Evolutionary conservation across 2,797 vertebrate species (phyloP).

Genomic region (Aulostomus chinensis): DNA sequence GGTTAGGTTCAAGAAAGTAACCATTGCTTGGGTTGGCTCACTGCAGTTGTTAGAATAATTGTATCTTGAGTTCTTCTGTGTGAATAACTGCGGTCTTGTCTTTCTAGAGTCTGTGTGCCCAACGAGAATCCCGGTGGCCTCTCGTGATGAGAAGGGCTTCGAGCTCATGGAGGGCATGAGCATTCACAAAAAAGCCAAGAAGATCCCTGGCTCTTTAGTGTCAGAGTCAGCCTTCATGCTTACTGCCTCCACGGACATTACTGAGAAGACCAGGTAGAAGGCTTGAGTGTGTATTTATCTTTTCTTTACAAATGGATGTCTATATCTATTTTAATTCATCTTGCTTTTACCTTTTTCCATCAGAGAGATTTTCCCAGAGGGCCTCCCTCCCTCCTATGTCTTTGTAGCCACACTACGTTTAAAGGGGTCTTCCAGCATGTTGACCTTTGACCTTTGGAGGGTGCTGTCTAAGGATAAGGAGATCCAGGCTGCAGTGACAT

Average conservation of each 20-base stretch:
- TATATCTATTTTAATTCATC: too few relatives aligned
- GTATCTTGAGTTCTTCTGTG: too few relatives aligned
- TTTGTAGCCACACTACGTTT: slow-evolving; percentile 83
- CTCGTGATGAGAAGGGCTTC: slow-evolving; percentile 85
- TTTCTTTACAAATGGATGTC: too few relatives aligned
- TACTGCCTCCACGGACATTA: slow-evolving; percentile 68
- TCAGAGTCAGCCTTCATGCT: slow-evolving; percentile 76
- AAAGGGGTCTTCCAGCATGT: slow-evolving; percentile 50
- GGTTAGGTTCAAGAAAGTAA: too few relatives aligned
- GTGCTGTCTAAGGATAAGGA: slow-evolving; percentile 76
- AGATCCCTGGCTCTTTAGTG: slow-evolving; percentile 75
- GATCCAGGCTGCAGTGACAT: slow-evolving; percentile 78
- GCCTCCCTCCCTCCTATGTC: slow-evolving; percentile 85
- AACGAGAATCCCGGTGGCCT: slow-evolving; percentile 83
- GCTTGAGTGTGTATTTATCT: rapidly evolving
- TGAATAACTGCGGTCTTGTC: background rate
- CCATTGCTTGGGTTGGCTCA: too few relatives aligned
- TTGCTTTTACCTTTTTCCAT: slow-evolving; percentile 7
- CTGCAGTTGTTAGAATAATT: too few relatives aligned
- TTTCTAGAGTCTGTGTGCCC: slow-evolving; percentile 83
- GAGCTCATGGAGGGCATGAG: slow-evolving; percentile 84
- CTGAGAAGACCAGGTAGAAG: slow-evolving; percentile 80
- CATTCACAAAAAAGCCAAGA: slow-evolving; percentile 76
- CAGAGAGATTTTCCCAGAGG: slow-evolving; percentile 86
- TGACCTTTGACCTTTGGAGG: slow-evolving; percentile 82